A percentile compares a stretch with the other conserved stretches of the same genome.
Conservation (phyloP, 2,113 vertebrate genomes). For the Otolemur garnettii region DNA sequence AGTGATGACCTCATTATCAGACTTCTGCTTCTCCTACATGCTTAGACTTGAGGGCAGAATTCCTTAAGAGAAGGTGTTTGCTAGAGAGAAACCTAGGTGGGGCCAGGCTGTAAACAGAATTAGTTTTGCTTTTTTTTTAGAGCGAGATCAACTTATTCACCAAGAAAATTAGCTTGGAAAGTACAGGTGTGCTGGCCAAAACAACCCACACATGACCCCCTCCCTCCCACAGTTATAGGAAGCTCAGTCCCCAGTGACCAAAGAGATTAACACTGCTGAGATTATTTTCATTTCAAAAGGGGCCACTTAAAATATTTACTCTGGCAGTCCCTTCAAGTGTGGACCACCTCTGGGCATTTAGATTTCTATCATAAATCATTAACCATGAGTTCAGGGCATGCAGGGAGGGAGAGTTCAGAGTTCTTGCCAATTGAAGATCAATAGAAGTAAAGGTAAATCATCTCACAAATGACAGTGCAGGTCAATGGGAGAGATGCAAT, state of each 20-base stretch:
- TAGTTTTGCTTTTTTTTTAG: not conserved
- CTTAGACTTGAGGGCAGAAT: not conserved
- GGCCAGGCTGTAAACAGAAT: not conserved
- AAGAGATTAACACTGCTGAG: conserved; percentile 56
- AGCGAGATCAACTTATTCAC: not conserved
- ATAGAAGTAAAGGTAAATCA: not conserved
- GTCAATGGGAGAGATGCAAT: not conserved
- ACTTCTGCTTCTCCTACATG: not conserved
- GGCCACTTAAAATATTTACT: conserved; percentile 74
- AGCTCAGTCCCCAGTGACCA: not conserved
- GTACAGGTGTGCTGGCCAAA: not conserved
- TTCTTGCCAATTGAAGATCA: conserved; percentile 52
- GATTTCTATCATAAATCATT: conserved; percentile 76
- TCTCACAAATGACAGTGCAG: not conserved
- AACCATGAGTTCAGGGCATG: not conserved
- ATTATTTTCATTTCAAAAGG: conserved; percentile 79
- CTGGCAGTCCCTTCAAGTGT: conserved; percentile 57
- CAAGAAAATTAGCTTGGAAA: not conserved
- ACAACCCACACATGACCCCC: not conserved
- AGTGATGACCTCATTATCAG: not conserved
- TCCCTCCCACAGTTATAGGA: not conserved
- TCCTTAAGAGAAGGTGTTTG: not conserved
- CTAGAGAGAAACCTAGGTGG: not conserved
- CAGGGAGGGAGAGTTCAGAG: not conserved
- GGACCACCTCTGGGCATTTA: conserved; percentile 42